Evolutionary conservation across 2,888 invertebrate genomes (phyloP).

Genomic region (Altica lythri): DNA sequence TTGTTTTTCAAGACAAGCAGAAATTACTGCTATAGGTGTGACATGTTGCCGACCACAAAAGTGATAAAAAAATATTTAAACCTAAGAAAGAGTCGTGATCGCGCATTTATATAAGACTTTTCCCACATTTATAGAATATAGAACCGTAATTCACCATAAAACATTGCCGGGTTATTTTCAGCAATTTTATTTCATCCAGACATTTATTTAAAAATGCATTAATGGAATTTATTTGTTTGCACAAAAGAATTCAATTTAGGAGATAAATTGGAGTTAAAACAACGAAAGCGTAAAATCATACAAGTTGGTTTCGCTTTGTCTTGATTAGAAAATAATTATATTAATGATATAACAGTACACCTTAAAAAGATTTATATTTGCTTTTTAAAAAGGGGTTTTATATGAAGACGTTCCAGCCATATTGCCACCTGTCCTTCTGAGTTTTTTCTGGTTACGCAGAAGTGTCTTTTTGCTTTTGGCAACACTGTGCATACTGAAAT

Average conservation of each 20-base stretch:
- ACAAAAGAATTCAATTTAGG: constrained; percentile 36
- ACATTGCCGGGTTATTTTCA: constrained; percentile 34
- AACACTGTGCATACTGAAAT: no score
- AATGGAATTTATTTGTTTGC: constrained; percentile 38
- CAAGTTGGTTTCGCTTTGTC: background rate
- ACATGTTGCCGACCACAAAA: constrained; percentile 8
- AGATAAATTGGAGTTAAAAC: constrained; percentile 6
- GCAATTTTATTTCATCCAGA: constrained; percentile 30
- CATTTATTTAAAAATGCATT: constrained; percentile 35
- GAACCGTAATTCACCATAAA: constrained; percentile 37
- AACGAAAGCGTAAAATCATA: constrained; percentile 13
- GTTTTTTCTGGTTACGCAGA: no score
- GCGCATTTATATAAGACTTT: constrained; percentile 47
- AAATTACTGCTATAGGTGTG: no score
- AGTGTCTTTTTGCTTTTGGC: no score
- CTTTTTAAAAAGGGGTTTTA: no score
- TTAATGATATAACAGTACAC: no score
- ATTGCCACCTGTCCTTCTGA: no score
- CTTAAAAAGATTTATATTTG: no score
- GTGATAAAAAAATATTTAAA: constrained; percentile 45
- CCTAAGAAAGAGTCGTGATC: constrained; percentile 39
- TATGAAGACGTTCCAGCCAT: no score
- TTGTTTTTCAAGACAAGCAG: no score
- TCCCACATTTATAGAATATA: constrained; percentile 35
- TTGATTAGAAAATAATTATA: constrained; percentile 10